A percentile compares a stretch with the other conserved stretches of the same genome.
Conservation (phyloP, 2,797 vertebrate species). For the Xenentodon cancila region DNA sequence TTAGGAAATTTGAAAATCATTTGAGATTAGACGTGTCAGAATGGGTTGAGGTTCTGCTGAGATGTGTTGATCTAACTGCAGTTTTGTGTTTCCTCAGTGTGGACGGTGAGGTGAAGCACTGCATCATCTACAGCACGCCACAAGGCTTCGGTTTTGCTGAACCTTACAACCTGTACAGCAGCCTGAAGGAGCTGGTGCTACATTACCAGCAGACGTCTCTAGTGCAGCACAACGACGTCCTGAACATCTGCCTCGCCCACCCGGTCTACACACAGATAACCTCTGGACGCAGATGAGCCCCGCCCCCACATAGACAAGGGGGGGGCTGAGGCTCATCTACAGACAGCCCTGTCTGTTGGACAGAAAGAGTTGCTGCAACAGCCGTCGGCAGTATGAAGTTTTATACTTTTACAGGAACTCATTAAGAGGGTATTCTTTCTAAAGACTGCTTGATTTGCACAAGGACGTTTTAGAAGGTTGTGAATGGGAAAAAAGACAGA, state of each 20-base stretch:
- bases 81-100: constrained; percentile 79
- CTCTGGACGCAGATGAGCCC: constrained; percentile 91
- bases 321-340: constrained; percentile 8
- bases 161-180: constrained; percentile 95
- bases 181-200: constrained; percentile 95
- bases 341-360: constrained; percentile 5
- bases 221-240: constrained; percentile 96
- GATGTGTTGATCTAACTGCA: too few relatives aligned
- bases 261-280: constrained; percentile 95
- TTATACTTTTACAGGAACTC: constrained; percentile 93
- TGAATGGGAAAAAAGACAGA: constrained; percentile 94
- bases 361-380: constrained; percentile 76
- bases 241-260: constrained; percentile 93
- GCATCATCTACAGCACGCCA: constrained; percentile 95
- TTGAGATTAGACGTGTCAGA: too few relatives aligned
- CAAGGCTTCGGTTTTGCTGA: constrained; percentile 95
- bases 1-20: too few relatives aligned
- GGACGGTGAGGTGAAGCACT: constrained; percentile 96
- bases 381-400: constrained; percentile 87
- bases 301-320: constrained; percentile 5
- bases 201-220: constrained; percentile 97
- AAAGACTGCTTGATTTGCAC: constrained; percentile 99
- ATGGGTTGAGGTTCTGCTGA: too few relatives aligned
- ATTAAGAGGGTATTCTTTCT: constrained; percentile 95
- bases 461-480: constrained; percentile 94